Base-by-base conservation (phyloP, 2,888 invertebrate species). In the Tachystola acroxantha region DNA sequence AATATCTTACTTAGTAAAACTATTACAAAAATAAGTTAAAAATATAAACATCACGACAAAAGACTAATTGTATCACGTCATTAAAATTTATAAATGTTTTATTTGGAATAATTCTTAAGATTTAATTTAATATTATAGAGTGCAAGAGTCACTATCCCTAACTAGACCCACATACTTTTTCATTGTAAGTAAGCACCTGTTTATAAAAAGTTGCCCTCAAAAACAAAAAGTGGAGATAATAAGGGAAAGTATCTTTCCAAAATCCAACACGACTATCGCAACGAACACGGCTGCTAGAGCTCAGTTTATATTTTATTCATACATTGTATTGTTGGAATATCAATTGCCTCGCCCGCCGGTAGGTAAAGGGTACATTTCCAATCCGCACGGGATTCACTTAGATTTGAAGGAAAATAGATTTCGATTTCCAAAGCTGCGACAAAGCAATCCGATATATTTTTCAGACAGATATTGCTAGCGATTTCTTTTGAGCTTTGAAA, bases 381-480 rank as follows among this genome's bases (percentile, higher is more conserved):
- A 86, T 85, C 85, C 86, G 80, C 86, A 78, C 82, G 86, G 86
- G 86, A 86, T 86, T 86, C 86, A 84, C 86, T 86, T 86, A 86
- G 86, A 85, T 86, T 86, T 85, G 86, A 86, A 85, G 86, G 86
- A 86, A 86, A 85, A 86, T 86, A 86, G 85, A 86, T 86, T 85
- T 86, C 84, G 86, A 85, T 85, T 85, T 84, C 75, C 75, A 84
- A 84, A 84, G 85, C 86, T 84, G 82, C 85, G 85, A 86, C 86
- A 86, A 86, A 85, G 86, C 85, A 85, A 85, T 86, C 85, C 85
- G 86, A 86, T 85, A 86, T 86, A 86, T 86, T 85, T 86, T 86
- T 85, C 85, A 86, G 85, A 84, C 85, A 84, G 85, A 86, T 86
- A 86, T 86, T 85, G 86, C 84, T 71, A 81, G 84, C 85, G 86